These are phyloP conservation scores for Pluvialis apricaria DNA, from an alignment of 2,113 vertebrate genomes.

Conservation along the genomic window DNA sequence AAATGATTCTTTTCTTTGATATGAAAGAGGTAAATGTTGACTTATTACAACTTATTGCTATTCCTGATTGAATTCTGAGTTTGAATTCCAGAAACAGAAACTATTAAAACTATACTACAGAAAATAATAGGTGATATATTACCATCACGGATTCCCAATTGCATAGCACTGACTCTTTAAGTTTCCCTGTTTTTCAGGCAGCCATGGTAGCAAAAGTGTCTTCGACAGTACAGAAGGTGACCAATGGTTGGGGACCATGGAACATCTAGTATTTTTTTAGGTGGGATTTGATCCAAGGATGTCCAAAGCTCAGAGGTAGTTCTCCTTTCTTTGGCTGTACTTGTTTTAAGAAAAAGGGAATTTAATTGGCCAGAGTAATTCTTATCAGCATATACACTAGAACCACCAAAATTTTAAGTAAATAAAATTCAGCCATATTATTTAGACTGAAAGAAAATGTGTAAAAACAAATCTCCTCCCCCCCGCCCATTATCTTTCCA, in stretches of 20 bases:
- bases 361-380: too few relatives aligned
- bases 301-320: neutral
- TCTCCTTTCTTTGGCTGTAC: too few relatives aligned
- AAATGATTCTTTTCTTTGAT: neutral
- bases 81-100: neutral
- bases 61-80: neutral
- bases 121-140: neutral
- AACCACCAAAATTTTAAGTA: too few relatives aligned
- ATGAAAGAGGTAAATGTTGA: neutral
- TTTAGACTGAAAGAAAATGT: too few relatives aligned
- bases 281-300: neutral
- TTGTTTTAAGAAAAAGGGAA: too few relatives aligned
- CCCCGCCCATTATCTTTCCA: too few relatives aligned
- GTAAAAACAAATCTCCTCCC: too few relatives aligned
- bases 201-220: rapidly evolving
- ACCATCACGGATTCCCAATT: neutral
- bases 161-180: neutral
- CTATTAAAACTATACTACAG: neutral
- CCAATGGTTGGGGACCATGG: neutral
- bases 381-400: too few relatives aligned
- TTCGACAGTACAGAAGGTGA: neutral
- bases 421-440: too few relatives aligned
- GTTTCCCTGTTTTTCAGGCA: neutral
- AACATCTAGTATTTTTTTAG: neutral
- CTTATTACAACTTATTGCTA: neutral